Base-by-base conservation (phyloP, 2,888 invertebrate species). In the Argynnis bischoffii region DNA sequence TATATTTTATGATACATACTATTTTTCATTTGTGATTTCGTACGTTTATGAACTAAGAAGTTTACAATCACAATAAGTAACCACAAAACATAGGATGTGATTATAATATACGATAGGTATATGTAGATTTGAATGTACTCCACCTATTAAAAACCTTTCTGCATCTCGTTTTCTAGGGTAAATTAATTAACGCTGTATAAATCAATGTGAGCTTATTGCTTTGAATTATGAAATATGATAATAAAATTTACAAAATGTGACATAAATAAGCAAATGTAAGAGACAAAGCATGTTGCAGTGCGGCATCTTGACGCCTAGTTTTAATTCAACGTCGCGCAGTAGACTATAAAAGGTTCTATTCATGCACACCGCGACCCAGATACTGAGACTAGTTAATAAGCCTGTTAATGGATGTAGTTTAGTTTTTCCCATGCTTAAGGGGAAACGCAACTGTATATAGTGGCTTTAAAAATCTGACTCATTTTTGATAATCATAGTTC, bases 341-440 rank as follows among this genome's bases (percentile, higher is more conserved):
- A 63, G 80, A 83, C 84, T 84, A 85, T 81, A 84, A 83, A 85
- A 80, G 77, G 71, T 66, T 66, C 78, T 77, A 82, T 83, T 81
- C 82, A 83, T 82, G 76, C 74, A 76, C 68, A 61, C 69, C 67
- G 60, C 78, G 84, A 82, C 84, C 84, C 73, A 84, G 79, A 82
- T 85, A 72, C 70, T 59, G 50, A 63, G 69, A 65, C 73, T 72
- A 70, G 69, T 72, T 74, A 75, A 77, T 76, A 74, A 68, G 71
- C 63, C 60, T 69, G 70, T 72, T 64, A 66, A 69, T 65, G 63
- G 66, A 60, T 66, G 63, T 35, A 53, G 55, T 53, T 63, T 65
- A 59, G 41, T 57, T 48, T 56, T 60, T 56, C 18, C 65, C 53
- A 53, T 50, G n/a, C 16, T 50, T 35, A 50, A 60, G 31, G 31